phyloP scores from a whole-genome alignment of 2,113 vertebrate genomes.

The Pelusios castaneus region DNA sequence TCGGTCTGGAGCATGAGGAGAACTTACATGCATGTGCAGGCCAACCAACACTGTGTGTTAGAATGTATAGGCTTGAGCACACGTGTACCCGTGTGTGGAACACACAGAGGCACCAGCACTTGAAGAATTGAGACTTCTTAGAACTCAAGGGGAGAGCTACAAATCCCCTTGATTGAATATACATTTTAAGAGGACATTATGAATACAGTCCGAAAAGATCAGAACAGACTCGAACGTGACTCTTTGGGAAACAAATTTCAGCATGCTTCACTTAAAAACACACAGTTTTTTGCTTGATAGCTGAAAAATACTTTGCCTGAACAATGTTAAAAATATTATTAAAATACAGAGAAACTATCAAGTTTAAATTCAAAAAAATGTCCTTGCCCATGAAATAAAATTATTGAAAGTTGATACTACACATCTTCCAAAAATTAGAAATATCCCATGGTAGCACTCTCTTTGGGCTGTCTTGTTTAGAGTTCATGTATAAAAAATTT shows the following conservation, averaged over 20 bases:
- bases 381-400: background rate
- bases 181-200: slow-evolving; percentile 9
- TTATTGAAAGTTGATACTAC: background rate
- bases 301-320: background rate
- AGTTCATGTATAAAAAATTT: background rate
- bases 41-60: no score
- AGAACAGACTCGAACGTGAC: slow-evolving; percentile 14
- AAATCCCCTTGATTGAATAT: slow-evolving; percentile 6
- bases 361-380: background rate
- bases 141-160: slow-evolving; percentile 31
- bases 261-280: background rate
- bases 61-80: no score
- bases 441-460: background rate
- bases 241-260: background rate
- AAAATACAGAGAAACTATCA: background rate
- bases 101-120: no score
- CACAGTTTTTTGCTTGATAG: background rate
- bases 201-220: background rate
- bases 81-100: no score
- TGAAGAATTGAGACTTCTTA: slow-evolving; percentile 64
- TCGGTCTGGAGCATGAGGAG: no score
- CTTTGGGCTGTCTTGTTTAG: background rate
- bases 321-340: background rate
- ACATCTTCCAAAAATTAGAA: background rate
- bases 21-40: no score